phyloP scores from a whole-genome alignment of 2,888 invertebrate species.

The Volucella bombylans region DNA sequence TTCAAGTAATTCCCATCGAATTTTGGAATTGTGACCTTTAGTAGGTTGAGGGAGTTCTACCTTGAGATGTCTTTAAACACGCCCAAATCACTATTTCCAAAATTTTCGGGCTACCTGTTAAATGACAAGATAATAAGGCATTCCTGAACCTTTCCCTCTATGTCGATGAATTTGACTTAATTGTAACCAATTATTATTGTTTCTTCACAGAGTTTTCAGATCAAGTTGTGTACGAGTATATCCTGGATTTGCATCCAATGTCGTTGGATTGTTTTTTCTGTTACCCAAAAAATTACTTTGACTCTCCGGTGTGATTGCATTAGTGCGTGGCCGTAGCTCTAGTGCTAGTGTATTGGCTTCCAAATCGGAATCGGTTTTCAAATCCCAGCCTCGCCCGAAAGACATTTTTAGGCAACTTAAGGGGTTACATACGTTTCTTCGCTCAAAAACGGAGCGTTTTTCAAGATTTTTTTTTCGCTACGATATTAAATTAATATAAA shows the following conservation, averaged over 20 bases:
- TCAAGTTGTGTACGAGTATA: not conserved
- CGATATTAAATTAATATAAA: too few relatives aligned
- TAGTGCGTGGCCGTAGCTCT: too few relatives aligned
- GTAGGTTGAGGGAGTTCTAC: slow-evolving; percentile 12
- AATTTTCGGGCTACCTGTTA: not conserved
- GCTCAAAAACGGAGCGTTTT: too few relatives aligned
- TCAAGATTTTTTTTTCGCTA: too few relatives aligned
- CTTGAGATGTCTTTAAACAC: not conserved
- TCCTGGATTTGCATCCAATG: slow-evolving; percentile 15
- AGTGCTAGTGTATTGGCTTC: too few relatives aligned
- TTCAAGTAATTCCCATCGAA: slow-evolving; percentile 41
- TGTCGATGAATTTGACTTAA: slow-evolving; percentile 3
- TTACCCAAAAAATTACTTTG: not conserved
- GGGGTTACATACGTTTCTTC: too few relatives aligned
- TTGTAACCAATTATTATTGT: not conserved
- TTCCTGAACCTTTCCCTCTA: slow-evolving; percentile 20
- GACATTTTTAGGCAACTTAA: too few relatives aligned
- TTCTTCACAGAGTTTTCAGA: slow-evolving; percentile 17
- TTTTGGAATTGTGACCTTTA: slow-evolving; percentile 39
- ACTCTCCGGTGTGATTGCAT: not conserved
- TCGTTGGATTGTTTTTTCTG: not conserved
- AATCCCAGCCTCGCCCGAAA: too few relatives aligned
- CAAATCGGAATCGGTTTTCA: too few relatives aligned
- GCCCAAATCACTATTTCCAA: not conserved
- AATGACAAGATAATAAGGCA: not conserved